These are phyloP conservation scores for Lepidocyrtinus sp. DNA, from an alignment of 2,888 invertebrate species.

Conservation along the genomic window DNA sequence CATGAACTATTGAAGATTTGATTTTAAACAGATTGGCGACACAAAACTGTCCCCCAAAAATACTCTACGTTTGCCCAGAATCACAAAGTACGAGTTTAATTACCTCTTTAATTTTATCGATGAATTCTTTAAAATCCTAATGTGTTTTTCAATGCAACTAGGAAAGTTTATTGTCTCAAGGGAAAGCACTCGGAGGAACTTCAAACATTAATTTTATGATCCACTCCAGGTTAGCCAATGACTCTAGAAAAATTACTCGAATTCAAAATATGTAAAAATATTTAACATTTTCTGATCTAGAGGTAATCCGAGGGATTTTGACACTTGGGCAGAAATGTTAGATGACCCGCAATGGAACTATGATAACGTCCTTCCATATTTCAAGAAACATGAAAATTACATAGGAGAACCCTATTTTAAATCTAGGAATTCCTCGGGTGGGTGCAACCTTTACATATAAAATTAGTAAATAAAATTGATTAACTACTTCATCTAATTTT, in stretches of 20 bases:
- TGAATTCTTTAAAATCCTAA: too few relatives aligned
- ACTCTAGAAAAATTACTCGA: background rate
- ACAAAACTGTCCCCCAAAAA: slow-evolving; percentile 59
- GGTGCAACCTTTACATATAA: background rate
- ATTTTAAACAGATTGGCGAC: too few relatives aligned
- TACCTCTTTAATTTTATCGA: too few relatives aligned
- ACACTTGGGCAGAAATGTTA: slow-evolving; percentile 42
- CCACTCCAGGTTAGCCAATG: background rate
- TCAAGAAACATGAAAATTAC: slow-evolving; percentile 59
- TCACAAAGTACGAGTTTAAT: slow-evolving; percentile 43
- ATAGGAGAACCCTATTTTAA: slow-evolving; percentile 21
- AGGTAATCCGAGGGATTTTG: slow-evolving; percentile 51
- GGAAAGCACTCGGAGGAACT: slow-evolving; percentile 61
- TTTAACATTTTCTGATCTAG: slow-evolving; percentile 31
- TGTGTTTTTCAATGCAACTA: too few relatives aligned
- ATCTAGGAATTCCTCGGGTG: slow-evolving; percentile 24
- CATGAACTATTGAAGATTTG: too few relatives aligned
- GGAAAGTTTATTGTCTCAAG: slow-evolving; percentile 58
- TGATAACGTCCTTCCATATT: slow-evolving; percentile 53
- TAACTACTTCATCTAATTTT: background rate
- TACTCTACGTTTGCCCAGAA: slow-evolving; percentile 53
- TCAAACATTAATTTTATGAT: slow-evolving; percentile 52
- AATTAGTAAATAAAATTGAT: background rate
- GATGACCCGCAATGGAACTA: slow-evolving; percentile 52
- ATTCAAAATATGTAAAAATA: background rate